A percentile compares a stretch with the other conserved stretches of the same genome.
Conservation (phyloP, 2,888 invertebrate genomes). For the Linhomoeus sp. region DNA sequence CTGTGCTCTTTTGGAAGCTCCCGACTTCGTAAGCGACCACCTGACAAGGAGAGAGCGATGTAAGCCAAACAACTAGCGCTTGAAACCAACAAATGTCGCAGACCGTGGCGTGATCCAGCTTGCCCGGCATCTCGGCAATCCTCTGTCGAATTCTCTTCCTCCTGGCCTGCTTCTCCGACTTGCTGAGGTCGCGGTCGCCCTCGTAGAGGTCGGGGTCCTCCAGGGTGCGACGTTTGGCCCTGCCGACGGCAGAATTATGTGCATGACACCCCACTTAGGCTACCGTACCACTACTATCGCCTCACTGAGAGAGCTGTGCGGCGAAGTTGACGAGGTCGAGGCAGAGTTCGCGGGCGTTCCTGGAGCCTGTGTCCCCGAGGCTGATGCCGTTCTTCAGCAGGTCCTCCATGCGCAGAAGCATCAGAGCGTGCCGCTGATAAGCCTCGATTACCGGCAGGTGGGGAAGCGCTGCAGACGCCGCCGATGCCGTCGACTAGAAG, state of each 20-base stretch:
- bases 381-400: constrained; percentile 47
- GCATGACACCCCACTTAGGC: too few relatives aligned
- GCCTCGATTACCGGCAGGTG: constrained; percentile 47
- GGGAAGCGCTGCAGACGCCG: background rate
- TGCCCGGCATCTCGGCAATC: constrained; percentile 57
- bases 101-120: constrained; percentile 66
- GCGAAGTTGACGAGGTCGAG: constrained; percentile 52
- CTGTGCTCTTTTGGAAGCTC: background rate
- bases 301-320: constrained; percentile 42
- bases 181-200: constrained; percentile 8
- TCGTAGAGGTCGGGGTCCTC: constrained; percentile 57
- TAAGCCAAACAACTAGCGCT: background rate
- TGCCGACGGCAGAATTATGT: constrained; percentile 24
- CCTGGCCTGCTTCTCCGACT: constrained; percentile 37
- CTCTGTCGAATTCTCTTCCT: constrained; percentile 51
- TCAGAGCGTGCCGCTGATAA: constrained; percentile 47
- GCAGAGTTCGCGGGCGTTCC: background rate
- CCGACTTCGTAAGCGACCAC: constrained; percentile 49
- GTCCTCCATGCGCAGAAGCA: constrained; percentile 52
- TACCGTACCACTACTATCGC: too few relatives aligned
- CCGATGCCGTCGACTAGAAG: too few relatives aligned
- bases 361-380: constrained; percentile 33
- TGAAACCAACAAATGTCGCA: constrained; percentile 19
- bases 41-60: background rate
- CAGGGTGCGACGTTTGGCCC: constrained; percentile 56